A percentile compares a stretch with the other conserved stretches of the same genome.
These are phyloP conservation scores for Heterodera schachtii DNA, from an alignment of 1,140 invertebrate genomes.

Conservation along the genomic window DNA sequence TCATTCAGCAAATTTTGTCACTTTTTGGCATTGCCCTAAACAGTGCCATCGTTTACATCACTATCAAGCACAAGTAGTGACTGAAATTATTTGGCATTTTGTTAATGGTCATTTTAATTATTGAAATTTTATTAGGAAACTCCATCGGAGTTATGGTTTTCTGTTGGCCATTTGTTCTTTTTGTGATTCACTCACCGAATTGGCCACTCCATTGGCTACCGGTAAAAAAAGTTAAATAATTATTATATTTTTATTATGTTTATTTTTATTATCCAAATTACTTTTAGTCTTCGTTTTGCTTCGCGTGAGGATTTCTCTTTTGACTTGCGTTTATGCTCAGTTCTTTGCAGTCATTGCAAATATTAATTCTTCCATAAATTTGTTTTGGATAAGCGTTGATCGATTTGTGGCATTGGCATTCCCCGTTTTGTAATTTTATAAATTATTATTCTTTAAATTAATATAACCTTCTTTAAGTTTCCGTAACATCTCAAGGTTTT, in stretches of 20 bases:
- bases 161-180: constrained; percentile 4
- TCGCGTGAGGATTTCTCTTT: neutral
- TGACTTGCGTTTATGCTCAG: neutral
- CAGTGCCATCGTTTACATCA: constrained; percentile 5
- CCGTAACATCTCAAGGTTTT: neutral
- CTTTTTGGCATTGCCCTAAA: neutral
- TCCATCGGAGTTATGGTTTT: neutral
- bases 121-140: neutral
- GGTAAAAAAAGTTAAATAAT: neutral
- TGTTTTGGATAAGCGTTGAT: constrained; percentile 4
- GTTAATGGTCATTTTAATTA: neutral
- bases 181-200: neutral
- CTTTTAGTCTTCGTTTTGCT: neutral
- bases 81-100: too few species aligned
- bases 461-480: too few species aligned
- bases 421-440: neutral
- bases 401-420: neutral
- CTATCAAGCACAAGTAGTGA: constrained; percentile 1
- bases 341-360: neutral
- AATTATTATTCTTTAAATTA: neutral
- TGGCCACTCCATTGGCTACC: neutral
- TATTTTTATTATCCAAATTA: too few species aligned
- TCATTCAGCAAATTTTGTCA: neutral
- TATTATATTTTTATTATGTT: too few species aligned
- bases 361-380: neutral